Conservation (phyloP, 1,140 invertebrate genomes). For the Papilio dardanus region DNA sequence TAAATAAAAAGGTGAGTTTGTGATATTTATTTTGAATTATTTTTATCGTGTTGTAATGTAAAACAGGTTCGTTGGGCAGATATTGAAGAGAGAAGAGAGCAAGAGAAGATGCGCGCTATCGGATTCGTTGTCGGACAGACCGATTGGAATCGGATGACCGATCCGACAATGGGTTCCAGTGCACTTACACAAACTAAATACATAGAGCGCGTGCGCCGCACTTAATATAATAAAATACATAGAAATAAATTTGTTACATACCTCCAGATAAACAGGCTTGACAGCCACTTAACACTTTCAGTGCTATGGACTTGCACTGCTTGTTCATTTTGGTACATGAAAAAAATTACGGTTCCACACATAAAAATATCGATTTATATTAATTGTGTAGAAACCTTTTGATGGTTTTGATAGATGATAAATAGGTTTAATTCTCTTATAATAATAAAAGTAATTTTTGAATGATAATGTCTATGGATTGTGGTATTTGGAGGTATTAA, state of each 20-base stretch:
- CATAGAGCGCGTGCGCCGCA: slow-evolving; percentile 85
- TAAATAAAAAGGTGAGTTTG: slow-evolving; percentile 54
- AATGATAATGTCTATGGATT: not conserved
- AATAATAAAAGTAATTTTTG: not conserved
- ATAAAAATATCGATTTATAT: no score
- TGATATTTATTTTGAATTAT: slow-evolving; percentile 41
- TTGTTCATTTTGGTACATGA: not conserved
- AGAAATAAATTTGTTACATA: no score
- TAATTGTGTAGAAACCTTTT: not conserved
- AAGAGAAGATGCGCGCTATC: slow-evolving; percentile 95
- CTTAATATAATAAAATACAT: no score
- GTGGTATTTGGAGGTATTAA: not conserved
- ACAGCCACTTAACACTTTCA: not conserved
- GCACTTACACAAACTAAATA: slow-evolving; percentile 97
- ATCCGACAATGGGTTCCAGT: slow-evolving; percentile 93
- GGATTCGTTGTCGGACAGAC: slow-evolving; percentile 98
- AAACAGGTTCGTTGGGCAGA: slow-evolving; percentile 98
- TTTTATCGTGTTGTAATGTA: slow-evolving; percentile 73
- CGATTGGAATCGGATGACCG: slow-evolving; percentile 97
- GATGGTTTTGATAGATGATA: not conserved
- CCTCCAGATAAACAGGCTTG: not conserved
- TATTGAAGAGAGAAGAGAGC: slow-evolving; percentile 94
- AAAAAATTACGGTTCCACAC: not conserved
- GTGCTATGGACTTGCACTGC: not conserved
- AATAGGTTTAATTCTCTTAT: not conserved